phyloP scores from a whole-genome alignment of 2,888 invertebrate genomes.

The Agapostemon virescens region DNA sequence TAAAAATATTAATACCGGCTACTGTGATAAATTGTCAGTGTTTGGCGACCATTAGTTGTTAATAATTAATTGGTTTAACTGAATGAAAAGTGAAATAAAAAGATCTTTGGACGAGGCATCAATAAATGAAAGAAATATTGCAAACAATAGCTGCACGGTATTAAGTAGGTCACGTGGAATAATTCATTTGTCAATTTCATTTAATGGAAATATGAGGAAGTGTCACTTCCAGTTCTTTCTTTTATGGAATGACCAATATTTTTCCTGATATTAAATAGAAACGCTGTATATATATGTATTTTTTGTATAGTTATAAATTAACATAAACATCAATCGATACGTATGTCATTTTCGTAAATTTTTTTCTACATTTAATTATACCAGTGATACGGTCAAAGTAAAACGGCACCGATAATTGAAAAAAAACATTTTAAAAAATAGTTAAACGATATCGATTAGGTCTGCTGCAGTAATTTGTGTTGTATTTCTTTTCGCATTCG shows the following conservation, averaged over 20 bases:
- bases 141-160: neutral
- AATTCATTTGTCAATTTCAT: neutral
- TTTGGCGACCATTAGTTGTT: neutral
- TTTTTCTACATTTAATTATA: too few relatives aligned
- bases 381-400: neutral
- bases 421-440: neutral
- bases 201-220: slow-evolving; percentile 1
- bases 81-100: neutral
- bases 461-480: neutral
- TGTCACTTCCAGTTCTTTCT: neutral
- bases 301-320: neutral
- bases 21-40: too few relatives aligned
- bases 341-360: too few relatives aligned
- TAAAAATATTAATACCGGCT: neutral
- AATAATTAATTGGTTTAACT: neutral
- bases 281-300: neutral
- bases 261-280: neutral
- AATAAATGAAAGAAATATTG: neutral
- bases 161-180: neutral
- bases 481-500: neutral
- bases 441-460: neutral
- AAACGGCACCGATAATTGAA: neutral
- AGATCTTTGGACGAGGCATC: neutral
- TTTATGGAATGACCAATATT: neutral
- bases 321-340: neutral